Evolutionary conservation across 2,888 invertebrate species (phyloP), one percentile per base, ranked within the genome.

Genomic region (Cephonodes hylas): DNA sequence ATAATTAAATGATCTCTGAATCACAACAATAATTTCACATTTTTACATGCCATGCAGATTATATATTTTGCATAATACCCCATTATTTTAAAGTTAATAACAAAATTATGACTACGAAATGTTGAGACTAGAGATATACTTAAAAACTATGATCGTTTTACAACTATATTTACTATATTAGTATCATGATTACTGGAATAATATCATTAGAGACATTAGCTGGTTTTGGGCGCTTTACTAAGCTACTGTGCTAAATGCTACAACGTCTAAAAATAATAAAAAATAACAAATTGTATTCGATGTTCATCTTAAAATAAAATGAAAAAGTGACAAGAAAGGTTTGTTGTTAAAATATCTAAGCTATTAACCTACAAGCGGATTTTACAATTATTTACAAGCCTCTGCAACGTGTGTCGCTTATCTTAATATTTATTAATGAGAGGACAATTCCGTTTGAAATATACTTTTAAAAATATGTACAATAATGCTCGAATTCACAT

Each of bases 61-160:
- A 15, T 31, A 18, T 15, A 1, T 56, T 61, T 46, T 53, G 70
- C 71, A 63, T 72, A 72, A 73, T 73, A 70, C 72, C 71, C 73
- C 61, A 77, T 58, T 64, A 61, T 70, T 68, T 72, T 76, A 81
- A 75, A 71, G 68, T 75, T 70, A 69, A 73, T 71, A 79, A 80
- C 79, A 79, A 85, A 81, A 83, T 77, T 87, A 89, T 85, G 83
- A 88, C 86, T 88, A 88, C 75, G 79, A 86, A 80, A 80, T 77
- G 74, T 85, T 84, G 84, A 86, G 91, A 91, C 91, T 91, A 91
- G 91, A 91, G 76, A 81, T 84, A 86, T 80, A 89, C 84, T 83
- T 84, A 87, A 85, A 76, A 75, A 48, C 77, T 77, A 80, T 73
- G 64, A 70, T 68, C 64, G 70, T 75, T 76, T 77, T 72, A 73